Evolutionary conservation across 2,888 invertebrate species (phyloP), one percentile per base, ranked within the genome.

Genomic region (Rotaria socialis): DNA sequence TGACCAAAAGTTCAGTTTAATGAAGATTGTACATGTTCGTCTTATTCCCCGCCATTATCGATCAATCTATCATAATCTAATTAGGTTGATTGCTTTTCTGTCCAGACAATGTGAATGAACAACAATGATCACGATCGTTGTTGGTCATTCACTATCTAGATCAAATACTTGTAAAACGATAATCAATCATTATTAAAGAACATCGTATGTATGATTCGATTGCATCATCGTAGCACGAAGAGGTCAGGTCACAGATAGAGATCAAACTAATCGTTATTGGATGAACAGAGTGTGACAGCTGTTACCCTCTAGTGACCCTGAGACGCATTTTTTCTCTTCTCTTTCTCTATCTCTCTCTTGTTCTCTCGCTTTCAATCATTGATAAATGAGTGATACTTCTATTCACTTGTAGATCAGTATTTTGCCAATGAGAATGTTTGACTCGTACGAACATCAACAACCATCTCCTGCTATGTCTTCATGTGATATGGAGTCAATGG

Each of bases 231-330:
- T 41, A 67, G 5, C 67, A 67, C 7, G 27, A 2, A 67, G 67
- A 41, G 67, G 67, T 67, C 67, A 41, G 19, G 35, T 67, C 67
- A 35, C 67, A 67, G 67, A 67, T 67, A 67, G 67, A 67, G 35
- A 19, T 67, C 67, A 35, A 67, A 35, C 67, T 67, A 41, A 67
- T 67, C 11, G 27, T 67, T 67, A 67, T 67, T 67, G 67, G 35
- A 67, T 67, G 67, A 67, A 67, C 67, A 67, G 35, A 67, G 27
- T 14, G 67, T 67, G 67, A 67, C 67, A 67, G 67, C 67, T 67
- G 67, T 27, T 67, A 67, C 19, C 35, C 67, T 67, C 67, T 19
- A 19, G 19, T 67, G 67, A 67, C 67, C 67, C 67, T 67, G 67
- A 67, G 67, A 67, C 67, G 11, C 11, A 16, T 67, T 27, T 7